A percentile compares a stretch with the other conserved stretches of the same genome.
Evolutionary conservation across 2,113 vertebrate species (phyloP).

Genomic region (Syngnathus floridae): DNA sequence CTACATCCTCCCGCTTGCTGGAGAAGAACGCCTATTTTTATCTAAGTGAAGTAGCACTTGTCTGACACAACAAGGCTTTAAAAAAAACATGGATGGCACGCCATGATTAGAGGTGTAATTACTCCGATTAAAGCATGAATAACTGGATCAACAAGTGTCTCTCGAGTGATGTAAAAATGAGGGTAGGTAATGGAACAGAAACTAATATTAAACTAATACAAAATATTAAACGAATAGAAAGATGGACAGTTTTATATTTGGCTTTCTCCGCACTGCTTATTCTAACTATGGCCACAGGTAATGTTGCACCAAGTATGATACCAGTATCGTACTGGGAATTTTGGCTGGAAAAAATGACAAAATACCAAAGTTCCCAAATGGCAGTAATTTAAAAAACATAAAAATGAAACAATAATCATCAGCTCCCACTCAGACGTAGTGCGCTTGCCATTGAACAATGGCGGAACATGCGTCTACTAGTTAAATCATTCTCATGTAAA

Average conservation of each 20-base stretch:
- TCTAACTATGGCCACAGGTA: no score
- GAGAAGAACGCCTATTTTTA: constrained; percentile 37
- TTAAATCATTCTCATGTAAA: no score
- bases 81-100: background rate
- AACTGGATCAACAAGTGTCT: background rate
- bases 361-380: no score
- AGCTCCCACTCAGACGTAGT: no score
- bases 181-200: background rate
- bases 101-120: background rate
- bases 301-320: no score
- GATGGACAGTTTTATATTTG: background rate
- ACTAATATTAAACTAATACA: background rate
- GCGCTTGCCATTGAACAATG: no score
- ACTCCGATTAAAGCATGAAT: background rate
- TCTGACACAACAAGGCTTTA: background rate
- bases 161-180: background rate
- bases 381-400: no score
- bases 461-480: no score
- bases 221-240: background rate
- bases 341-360: no score
- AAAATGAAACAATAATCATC: no score
- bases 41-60: constrained; percentile 41
- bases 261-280: no score
- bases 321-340: no score
- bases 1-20: constrained; percentile 8